Percentiles rank a stretch among this genome's conserved stretches.
Conservation (phyloP, 2,797 vertebrate genomes). For the Galaxias olidus region DNA sequence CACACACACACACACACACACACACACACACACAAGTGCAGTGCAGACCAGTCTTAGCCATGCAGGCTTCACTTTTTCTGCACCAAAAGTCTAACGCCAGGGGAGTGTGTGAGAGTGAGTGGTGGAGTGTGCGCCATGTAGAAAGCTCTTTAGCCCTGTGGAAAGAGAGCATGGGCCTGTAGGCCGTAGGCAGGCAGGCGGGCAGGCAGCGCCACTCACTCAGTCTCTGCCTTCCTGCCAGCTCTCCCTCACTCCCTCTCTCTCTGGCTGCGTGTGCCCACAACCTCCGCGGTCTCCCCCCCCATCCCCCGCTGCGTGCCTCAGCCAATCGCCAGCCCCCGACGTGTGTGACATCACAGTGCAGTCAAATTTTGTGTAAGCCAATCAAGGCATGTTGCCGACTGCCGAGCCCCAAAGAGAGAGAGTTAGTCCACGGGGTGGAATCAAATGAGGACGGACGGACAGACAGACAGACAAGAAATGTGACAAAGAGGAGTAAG, state of each 20-base stretch:
- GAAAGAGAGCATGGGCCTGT: slow-evolving; percentile 47
- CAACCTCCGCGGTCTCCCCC: slow-evolving; percentile 25
- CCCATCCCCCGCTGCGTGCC: slow-evolving; percentile 45
- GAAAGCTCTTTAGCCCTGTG: slow-evolving; percentile 47
- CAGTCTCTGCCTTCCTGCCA: slow-evolving; percentile 69
- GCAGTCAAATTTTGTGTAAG: slow-evolving; percentile 74
- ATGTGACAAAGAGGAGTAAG: slow-evolving; percentile 8
- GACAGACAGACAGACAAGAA: slow-evolving; percentile 2
- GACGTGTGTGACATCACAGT: slow-evolving; percentile 70
- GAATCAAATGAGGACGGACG: slow-evolving; percentile 31
- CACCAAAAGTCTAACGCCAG: background rate
- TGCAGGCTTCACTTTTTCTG: too few species aligned
- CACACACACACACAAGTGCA: background rate
- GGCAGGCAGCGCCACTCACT: slow-evolving; percentile 61
- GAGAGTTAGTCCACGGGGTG: slow-evolving; percentile 7
- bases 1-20: background rate
- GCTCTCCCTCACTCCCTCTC: slow-evolving; percentile 56
- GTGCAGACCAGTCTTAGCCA: too few species aligned
- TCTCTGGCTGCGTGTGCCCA: slow-evolving; percentile 53
- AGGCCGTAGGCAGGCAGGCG: slow-evolving; percentile 56
- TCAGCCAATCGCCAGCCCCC: slow-evolving; percentile 62
- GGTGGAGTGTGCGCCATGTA: slow-evolving; percentile 53
- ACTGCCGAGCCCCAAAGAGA: slow-evolving; percentile 69
- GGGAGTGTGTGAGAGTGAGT: slow-evolving; percentile 17
- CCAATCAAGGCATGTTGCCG: slow-evolving; percentile 74